Evolutionary conservation across 2,113 vertebrate genomes (phyloP), one percentile per base, ranked within the genome.

Genomic region (Silurus meridionalis): DNA sequence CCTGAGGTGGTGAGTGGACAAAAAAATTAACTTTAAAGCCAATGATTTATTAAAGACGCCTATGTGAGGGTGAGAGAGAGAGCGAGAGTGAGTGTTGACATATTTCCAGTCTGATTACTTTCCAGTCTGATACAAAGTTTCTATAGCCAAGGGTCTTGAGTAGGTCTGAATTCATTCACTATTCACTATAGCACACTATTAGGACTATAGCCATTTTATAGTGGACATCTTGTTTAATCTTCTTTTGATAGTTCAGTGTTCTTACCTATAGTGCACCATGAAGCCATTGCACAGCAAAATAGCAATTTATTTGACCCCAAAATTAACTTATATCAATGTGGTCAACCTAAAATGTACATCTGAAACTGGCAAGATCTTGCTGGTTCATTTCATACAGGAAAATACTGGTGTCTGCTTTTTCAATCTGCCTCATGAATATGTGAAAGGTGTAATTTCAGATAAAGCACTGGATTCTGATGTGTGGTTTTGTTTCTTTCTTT

Each of bases 1-100:
- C 96, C 96, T 48, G 96, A 96, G 90, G 58, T 94, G 88, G 96
- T 96, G 87, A 90, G 83, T 82, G 85, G 28, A 21, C 14, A n/a
- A 61, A 85, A 21, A 1, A 55, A 19, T 83, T 14, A 23, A 15
- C 9, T 61, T 64, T 58, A 74, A 81, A 80, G 2, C 58, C 23
- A 57, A 13, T 52, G 52, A 28, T 60, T 9, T 25, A 17, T 57
- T 23, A 80, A 8, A 3, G 19, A 21, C 8, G 5, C 9, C 6
- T 75, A 23, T 77, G 69, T 23, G 46, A 6, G 37, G 5, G 1
- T 13, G 9, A 53, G 19, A 0, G 4, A 3, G 69, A 19, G 46
- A 71, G 28, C 0, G 11, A 69, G 46, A 28, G 74, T 3, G 8
- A 60, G 10, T 37, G 37, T 37, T 37, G 37, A 53, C 17, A 2